Evolutionary conservation across 1,140 invertebrate species (phyloP), one percentile per base, ranked within the genome.

Genomic region (Andricus grossulariae): DNA sequence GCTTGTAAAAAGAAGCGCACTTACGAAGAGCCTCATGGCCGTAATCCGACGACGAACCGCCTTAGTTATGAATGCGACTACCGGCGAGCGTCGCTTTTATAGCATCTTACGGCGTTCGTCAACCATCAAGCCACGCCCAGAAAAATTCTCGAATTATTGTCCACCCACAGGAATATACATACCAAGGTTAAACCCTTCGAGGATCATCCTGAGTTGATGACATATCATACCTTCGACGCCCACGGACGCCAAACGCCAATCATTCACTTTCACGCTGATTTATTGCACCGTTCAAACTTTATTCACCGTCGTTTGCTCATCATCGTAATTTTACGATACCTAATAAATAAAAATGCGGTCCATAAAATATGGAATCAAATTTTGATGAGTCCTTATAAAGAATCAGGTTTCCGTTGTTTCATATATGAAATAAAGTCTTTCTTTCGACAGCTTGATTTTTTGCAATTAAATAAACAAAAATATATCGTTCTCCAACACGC

Each of bases 81-180:
- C 82, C 71, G 50, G 10, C 57, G 57, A 71, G 57, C 60, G 71
- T 66, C 72, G 77, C 80, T 85, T 86, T 83, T 87, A 86, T 86
- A 87, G 78, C 52, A 76, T 85, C 66, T 77, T 77, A 73, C 25
- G 19, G 39, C 72, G n/a, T n/a, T 19, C 54, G 39, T 19, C 18
- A 13, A 52, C 51, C 71, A 51, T 72, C 45, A 25, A 72, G 71
- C 71, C 55, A 66, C 60, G 60, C 60, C 60, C 32, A 66, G 60
- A 66, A 66, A 39, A 66, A 66, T 66, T 66, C 25, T 66, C 32
- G 25, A 66, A 66, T 66, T 66, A 66, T 66, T 66, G 25, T 60
- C 57, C 57, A 60, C 57, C 60, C 60, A 66, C 60, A 16, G 39
- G 10, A n/a, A 12, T n/a, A 32, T 39, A 66, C 39, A 66, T 39